phyloP scores from a whole-genome alignment of 2,888 invertebrate species.

The Campaea margaritaria region DNA sequence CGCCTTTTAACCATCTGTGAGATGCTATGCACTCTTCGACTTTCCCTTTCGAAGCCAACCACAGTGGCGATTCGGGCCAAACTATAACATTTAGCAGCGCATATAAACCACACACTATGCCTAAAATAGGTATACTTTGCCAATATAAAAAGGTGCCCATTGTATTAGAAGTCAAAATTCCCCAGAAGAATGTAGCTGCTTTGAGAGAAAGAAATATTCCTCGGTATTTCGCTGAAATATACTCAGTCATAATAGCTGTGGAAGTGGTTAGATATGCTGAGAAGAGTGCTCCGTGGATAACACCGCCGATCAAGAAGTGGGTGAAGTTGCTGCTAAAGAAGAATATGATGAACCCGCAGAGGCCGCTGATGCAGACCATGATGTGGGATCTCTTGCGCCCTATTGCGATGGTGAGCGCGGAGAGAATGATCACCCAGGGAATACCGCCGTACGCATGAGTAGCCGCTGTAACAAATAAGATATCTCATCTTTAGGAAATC shows the following conservation, averaged over 20 bases:
- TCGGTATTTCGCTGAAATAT: conserved; percentile 47
- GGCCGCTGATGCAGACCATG: conserved; percentile 23
- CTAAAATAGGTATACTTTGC: conserved; percentile 42
- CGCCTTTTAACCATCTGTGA: conserved; percentile 54
- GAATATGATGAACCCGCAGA: conserved; percentile 35
- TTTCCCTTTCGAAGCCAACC: conserved; percentile 54
- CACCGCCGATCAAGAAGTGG: conserved; percentile 46
- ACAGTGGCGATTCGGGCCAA: conserved; percentile 55
- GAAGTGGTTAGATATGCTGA: conserved; percentile 35
- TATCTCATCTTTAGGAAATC: background rate
- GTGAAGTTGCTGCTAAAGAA: conserved; percentile 41
- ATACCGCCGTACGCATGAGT: conserved; percentile 32
- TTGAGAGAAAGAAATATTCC: conserved; percentile 51
- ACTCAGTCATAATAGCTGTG: conserved; percentile 48
- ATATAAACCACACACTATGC: conserved; percentile 39
- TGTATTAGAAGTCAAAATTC: conserved; percentile 47
- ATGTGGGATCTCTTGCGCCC: conserved; percentile 44
- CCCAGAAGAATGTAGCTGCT: conserved; percentile 47
- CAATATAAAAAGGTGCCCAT: conserved; percentile 50
- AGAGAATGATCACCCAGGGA: conserved; percentile 42
- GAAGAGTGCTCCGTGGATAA: conserved; percentile 37
- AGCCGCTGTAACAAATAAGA: conserved; percentile 34
- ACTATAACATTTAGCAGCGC: conserved; percentile 32
- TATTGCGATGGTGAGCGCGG: conserved; percentile 27
- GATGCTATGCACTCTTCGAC: conserved; percentile 51